Evolutionary conservation across 2,888 invertebrate species (phyloP).

Genomic region (Ditula angustiorana): DNA sequence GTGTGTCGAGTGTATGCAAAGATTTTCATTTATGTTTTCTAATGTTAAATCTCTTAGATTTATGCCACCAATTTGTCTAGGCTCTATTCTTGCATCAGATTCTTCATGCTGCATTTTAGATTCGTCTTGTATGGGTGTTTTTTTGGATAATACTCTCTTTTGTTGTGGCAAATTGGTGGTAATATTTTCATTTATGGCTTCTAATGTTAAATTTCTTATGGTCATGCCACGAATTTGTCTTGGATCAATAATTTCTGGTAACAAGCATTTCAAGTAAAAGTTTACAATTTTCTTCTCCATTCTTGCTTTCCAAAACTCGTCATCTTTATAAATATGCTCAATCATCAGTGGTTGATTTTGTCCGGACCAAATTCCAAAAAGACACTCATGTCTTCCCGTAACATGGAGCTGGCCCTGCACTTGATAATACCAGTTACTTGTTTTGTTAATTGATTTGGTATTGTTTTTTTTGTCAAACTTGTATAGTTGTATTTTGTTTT

Average conservation of each 20-base stretch:
- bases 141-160: too few relatives aligned
- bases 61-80: too few relatives aligned
- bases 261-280: background rate
- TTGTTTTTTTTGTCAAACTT: background rate
- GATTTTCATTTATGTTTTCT: too few relatives aligned
- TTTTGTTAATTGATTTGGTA: background rate
- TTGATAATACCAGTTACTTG: background rate
- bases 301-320: background rate
- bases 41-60: too few relatives aligned
- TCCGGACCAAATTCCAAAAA: background rate
- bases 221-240: background rate
- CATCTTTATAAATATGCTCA: background rate
- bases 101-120: too few relatives aligned
- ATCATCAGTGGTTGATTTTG: background rate
- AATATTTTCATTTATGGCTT: too few relatives aligned
- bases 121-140: too few relatives aligned
- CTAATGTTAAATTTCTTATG: background rate
- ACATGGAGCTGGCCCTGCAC: background rate
- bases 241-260: background rate
- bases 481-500: background rate
- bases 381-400: background rate
- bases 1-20: too few relatives aligned
- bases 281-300: background rate
- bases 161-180: too few relatives aligned
- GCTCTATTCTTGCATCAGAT: too few relatives aligned